Conservation (phyloP, 2,113 vertebrate genomes). For the Saimiri boliviensis region DNA sequence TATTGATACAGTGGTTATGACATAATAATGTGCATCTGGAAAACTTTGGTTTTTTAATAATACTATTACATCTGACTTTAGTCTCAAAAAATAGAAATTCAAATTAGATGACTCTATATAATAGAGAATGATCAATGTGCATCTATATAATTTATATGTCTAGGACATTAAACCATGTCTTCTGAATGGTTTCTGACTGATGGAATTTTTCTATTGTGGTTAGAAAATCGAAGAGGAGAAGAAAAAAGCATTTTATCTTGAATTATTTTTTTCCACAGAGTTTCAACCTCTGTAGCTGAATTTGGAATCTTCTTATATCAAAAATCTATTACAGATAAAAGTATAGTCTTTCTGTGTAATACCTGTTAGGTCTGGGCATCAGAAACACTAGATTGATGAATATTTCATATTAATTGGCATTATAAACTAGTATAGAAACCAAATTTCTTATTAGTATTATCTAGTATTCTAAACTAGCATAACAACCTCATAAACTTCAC, state of each 20-base stretch:
- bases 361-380: neutral
- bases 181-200: neutral
- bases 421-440: neutral
- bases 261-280: neutral
- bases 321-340: neutral
- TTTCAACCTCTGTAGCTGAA: neutral
- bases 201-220: neutral
- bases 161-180: neutral
- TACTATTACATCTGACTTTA: neutral
- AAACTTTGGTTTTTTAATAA: neutral
- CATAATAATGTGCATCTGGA: neutral
- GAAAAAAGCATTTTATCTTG: neutral
- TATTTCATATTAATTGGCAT: neutral
- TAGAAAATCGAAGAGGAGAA: neutral
- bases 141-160: neutral
- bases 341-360: neutral
- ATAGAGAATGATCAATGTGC: neutral
- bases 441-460: neutral
- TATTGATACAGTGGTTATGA: neutral
- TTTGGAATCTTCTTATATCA: neutral
- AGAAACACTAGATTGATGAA: neutral
- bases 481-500: neutral
- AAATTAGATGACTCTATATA: neutral
- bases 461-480: neutral
- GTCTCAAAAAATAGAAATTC: slow-evolving; percentile 1